Base-by-base conservation (phyloP, 2,888 invertebrate genomes). In the Stenichneumon culpator region DNA sequence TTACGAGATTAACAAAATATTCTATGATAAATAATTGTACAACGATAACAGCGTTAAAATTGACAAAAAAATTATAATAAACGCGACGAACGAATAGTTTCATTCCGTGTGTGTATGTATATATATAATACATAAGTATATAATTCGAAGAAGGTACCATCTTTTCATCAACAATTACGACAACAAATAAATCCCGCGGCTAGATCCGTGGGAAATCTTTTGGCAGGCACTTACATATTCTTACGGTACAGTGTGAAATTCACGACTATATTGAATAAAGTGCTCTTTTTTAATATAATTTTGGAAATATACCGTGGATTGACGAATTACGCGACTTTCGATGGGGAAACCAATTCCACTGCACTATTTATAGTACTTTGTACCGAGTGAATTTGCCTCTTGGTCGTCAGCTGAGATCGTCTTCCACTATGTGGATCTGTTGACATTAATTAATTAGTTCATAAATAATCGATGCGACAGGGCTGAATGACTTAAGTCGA, bases 371-470 rank as follows among this genome's bases (percentile, higher is more conserved):
- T 25, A 73, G 67, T 79, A 89, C 82, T 84, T 87, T 87, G 50
- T 89, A 89, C 39, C 90, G 89, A 87, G 87, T 87, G 44, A 87
- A 87, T 75, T 87, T 82, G 72, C 83, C 84, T 39, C 73, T 57
- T n/a, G 77, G 16, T 79, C 89, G 93, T 94, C 94, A 94, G 92
- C 94, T 94, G 36, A 91, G 90, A 73, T 91, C 90, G 84, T 92
- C 91, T 86, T 93, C 93, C 75, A 93, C 91, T 86, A 94, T 93
- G 75, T 92, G 93, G 83, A 94, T 94, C 94, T 94, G 83, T 81
- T 69, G 39, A 79, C 83, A 68, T 79, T 79, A 75, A 70, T 73
- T 82, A 47, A 70, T 54, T 80, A 54, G 14, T 57, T 65, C 70
- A 7, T 65, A 44, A 74, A 84, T 16, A 57, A 74, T 69, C 54